These are phyloP conservation scores for Leucophenga montana DNA, from an alignment of 2,888 invertebrate genomes.

Conservation along the genomic window DNA sequence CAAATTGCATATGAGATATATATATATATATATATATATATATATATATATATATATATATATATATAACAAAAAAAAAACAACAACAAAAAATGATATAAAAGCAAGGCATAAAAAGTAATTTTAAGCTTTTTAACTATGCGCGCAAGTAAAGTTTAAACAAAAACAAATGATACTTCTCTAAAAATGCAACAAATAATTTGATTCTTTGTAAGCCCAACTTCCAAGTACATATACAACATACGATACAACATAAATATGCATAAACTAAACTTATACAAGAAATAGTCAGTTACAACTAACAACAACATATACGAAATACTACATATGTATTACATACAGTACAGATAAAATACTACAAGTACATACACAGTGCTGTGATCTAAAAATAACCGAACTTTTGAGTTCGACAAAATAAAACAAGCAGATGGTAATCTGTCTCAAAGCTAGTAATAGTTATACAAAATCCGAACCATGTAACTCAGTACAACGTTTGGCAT, in stretches of 20 bases:
- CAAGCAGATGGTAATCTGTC: no score
- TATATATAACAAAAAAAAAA: background rate
- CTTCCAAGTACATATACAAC: conserved; percentile 10
- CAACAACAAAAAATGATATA: background rate
- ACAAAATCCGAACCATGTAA: no score
- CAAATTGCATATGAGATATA: background rate
- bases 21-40: no score
- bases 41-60: background rate
- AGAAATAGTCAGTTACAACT: background rate
- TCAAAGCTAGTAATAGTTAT: no score
- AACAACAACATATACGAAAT: background rate
- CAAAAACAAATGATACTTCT: background rate
- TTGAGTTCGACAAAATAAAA: no score
- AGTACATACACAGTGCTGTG: no score
- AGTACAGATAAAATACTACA: no score
- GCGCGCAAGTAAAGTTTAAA: background rate
- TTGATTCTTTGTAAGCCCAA: conserved; percentile 13
- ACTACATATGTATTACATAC: no score
- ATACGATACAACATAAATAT: background rate
- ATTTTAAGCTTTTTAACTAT: conserved; percentile 12
- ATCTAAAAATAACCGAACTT: no score
- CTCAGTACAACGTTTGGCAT: no score
- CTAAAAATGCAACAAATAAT: background rate
- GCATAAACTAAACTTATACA: conserved; percentile 1
- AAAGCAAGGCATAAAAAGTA: background rate